Evolutionary conservation across 2,797 vertebrate species (phyloP).

Genomic region (Intellagama lesueurii): DNA sequence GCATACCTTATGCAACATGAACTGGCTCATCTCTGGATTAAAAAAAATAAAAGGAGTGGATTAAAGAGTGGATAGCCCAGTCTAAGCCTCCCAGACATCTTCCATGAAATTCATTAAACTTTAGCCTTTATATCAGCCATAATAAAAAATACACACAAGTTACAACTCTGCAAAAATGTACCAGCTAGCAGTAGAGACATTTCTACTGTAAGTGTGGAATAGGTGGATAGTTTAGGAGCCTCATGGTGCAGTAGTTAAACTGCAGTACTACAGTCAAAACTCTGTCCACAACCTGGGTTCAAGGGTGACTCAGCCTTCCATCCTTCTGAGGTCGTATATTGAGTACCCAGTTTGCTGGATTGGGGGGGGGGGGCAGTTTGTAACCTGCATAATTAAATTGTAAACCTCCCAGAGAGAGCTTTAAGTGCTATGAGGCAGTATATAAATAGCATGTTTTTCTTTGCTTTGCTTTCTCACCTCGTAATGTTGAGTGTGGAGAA

Average conservation of each 20-base stretch:
- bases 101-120: not conserved
- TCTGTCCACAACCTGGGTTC: too few species aligned
- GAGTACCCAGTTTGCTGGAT: too few species aligned
- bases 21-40: not conserved
- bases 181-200: not conserved
- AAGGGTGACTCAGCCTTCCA: too few species aligned
- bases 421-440: too few species aligned
- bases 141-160: not conserved
- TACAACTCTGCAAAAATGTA: not conserved
- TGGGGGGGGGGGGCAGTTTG: too few species aligned
- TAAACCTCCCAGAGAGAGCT: too few species aligned
- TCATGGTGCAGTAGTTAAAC: too few species aligned
- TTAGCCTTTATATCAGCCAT: not conserved
- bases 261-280: too few species aligned
- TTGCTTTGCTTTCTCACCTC: not conserved
- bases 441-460: too few species aligned
- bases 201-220: not conserved
- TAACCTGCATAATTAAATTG: too few species aligned
- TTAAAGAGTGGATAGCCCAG: not conserved
- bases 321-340: too few species aligned
- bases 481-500: not conserved
- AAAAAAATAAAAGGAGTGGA: not conserved
- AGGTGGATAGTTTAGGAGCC: not conserved
- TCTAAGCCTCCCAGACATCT: not conserved
- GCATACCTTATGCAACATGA: not conserved